Evolutionary conservation across 2,797 vertebrate species (phyloP), one percentile per base, ranked within the genome.

Genomic region (Glyptemys insculpta): DNA sequence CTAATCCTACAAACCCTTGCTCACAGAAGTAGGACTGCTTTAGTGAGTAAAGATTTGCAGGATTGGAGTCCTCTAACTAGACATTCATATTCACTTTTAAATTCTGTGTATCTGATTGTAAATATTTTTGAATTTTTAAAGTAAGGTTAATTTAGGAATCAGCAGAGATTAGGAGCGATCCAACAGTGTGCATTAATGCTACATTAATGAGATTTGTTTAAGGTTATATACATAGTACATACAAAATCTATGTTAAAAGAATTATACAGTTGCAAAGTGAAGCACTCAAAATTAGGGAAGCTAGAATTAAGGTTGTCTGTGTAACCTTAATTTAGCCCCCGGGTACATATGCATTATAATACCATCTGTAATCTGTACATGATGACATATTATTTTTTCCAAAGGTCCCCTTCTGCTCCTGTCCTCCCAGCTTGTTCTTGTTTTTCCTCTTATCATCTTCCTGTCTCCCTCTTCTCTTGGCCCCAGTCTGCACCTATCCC

Each of bases 111-210:
- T 18, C 3, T 19, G 6, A 9, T 37, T 65, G 50, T 49, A 68
- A 12, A 52, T 62, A 62, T 14, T 83, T 93, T 93, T 92, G 65
- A 2, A 34, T 56, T 82, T 93, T 95, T 95, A 34, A 31, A 16
- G 65, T 85, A 92, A 68, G 47, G 16, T 91, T 91, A 92, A 87
- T 68, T 21, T 68, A 68, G 65, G n/a, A 90, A 56, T 93, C 92
- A 68, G 79, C 12, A 80, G 84, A 54, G 11, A 85, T 79, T 86
- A 89, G 59, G 37, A 52, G 80, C 87, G 85, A 88, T 5, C 25
- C 23, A 88, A 5, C 3, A 68, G 21, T 93, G 23, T 14, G 31
- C 83, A 82, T 85, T 89, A 89, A 80, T 65, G 37, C 19, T 18
- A 27, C 85, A 82, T 81, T 87, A 87, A 82, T 57, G 49, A 65